These are phyloP conservation scores for Brachionus paranguensis DNA, from an alignment of 1,140 invertebrate genomes.

Conservation along the genomic window DNA sequence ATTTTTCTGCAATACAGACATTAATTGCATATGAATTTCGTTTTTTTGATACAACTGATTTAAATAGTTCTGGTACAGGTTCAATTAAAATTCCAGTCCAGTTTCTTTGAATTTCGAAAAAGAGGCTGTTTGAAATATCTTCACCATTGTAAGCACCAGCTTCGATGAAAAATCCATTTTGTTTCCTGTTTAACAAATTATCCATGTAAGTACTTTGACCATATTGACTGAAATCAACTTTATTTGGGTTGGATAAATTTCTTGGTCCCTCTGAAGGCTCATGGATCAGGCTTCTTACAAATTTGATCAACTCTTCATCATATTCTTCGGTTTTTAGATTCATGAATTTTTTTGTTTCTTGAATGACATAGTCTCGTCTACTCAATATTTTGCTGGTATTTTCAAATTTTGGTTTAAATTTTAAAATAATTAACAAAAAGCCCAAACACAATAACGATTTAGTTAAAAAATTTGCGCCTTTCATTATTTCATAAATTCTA, in stretches of 20 bases:
- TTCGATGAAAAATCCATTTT: conserved; percentile 58
- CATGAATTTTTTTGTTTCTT: background rate
- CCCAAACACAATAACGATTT: background rate
- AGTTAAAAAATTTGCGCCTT: background rate
- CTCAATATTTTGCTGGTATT: background rate
- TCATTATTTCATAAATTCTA: background rate
- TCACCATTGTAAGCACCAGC: conserved; percentile 60
- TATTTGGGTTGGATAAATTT: background rate
- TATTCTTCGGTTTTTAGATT: background rate
- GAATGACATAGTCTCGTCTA: background rate
- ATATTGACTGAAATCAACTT: conserved; percentile 18
- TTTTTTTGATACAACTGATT: conserved; percentile 50
- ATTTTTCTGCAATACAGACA: background rate
- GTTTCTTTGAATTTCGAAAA: conserved; percentile 63
- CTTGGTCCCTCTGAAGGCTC: background rate
- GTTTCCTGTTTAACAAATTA: conserved; percentile 3
- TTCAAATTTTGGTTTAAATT: background rate
- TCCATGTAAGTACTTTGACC: conserved; percentile 42
- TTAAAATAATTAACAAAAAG: background rate
- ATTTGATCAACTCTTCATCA: background rate
- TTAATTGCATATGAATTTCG: conserved; percentile 21
- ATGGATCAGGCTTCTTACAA: background rate
- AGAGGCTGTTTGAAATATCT: conserved; percentile 62
- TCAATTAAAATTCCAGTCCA: conserved; percentile 70
- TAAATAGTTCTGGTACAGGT: conserved; percentile 62